Percentiles rank a stretch among this genome's conserved stretches.
Conservation (phyloP, 92 coral and sea anemone genomes). For the Palythoa caribaeorum region DNA sequence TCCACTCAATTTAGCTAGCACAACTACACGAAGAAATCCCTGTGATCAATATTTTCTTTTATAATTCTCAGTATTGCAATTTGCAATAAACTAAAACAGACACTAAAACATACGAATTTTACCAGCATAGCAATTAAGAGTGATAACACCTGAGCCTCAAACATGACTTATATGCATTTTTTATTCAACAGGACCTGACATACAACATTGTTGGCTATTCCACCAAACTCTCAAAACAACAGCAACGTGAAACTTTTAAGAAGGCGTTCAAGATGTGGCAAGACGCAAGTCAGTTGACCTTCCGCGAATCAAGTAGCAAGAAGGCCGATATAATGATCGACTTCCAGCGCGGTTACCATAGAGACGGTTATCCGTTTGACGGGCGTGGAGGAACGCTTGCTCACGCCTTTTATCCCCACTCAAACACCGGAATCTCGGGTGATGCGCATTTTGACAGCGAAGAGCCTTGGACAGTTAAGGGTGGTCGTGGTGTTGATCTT, state of each 20-base stretch:
- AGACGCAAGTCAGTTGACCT: constrained; percentile 42
- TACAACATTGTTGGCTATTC: constrained; percentile 49
- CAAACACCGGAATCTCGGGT: constrained; percentile 74
- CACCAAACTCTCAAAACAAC: background rate
- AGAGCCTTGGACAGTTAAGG: constrained; percentile 71
- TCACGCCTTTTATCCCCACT: constrained; percentile 59
- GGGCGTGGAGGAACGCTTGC: constrained; percentile 58
- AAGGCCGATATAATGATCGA: constrained; percentile 50
- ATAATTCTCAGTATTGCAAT: too few relatives aligned
- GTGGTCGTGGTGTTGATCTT: constrained; percentile 69
- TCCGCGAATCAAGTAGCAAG: constrained; percentile 11
- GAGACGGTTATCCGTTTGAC: constrained; percentile 61
- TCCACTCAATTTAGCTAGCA: too few relatives aligned
- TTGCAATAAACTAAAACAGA: too few relatives aligned
- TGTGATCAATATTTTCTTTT: too few relatives aligned
- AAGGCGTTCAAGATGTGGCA: constrained; percentile 61
- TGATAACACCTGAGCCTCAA: background rate
- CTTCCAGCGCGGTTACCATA: constrained; percentile 31
- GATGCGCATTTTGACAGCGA: constrained; percentile 96
- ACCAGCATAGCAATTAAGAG: too few relatives aligned
- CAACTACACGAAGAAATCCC: too few relatives aligned
- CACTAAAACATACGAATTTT: too few relatives aligned
- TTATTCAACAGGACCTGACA: constrained; percentile 36
- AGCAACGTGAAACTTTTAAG: constrained; percentile 28
- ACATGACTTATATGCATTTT: background rate